phyloP scores from a whole-genome alignment of 2,113 vertebrate species.

The Eurystomus gularis region DNA sequence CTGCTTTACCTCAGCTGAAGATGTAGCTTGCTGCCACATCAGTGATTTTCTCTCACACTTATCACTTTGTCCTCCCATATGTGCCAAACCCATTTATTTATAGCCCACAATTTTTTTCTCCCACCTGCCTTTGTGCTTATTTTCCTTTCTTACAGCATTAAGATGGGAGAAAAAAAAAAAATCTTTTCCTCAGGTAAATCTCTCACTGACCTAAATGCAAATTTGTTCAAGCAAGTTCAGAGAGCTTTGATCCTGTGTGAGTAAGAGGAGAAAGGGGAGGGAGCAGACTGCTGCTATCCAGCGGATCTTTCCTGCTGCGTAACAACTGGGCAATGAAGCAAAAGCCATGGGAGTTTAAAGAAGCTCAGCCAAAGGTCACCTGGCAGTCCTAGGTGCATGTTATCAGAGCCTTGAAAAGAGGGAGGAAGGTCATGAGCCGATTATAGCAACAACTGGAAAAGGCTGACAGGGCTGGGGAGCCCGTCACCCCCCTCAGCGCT shows the following conservation, averaged over 20 bases:
- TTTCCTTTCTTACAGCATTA: background rate
- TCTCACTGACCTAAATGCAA: conserved; percentile 21
- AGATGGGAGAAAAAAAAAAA: background rate
- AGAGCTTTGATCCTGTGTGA: background rate
- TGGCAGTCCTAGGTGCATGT: background rate
- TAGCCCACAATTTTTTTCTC: background rate
- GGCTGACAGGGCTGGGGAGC: background rate
- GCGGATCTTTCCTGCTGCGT: background rate
- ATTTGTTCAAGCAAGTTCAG: background rate
- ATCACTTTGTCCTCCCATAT: background rate
- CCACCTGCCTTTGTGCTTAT: background rate
- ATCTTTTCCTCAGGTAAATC: background rate
- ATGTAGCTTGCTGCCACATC: background rate
- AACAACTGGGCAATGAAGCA: background rate
- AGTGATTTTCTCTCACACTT: background rate
- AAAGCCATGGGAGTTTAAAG: conserved; percentile 2
- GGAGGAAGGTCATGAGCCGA: background rate
- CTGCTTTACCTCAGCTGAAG: background rate
- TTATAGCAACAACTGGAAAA: background rate
- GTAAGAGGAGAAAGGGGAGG: background rate
- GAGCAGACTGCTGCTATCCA: background rate
- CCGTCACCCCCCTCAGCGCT: background rate
- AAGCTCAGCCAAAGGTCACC: conserved; percentile 47
- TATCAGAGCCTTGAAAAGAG: conserved; percentile 18
- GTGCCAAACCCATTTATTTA: background rate